Conservation (phyloP, 1,140 invertebrate genomes). For the Harpegnathos saltator region DNA sequence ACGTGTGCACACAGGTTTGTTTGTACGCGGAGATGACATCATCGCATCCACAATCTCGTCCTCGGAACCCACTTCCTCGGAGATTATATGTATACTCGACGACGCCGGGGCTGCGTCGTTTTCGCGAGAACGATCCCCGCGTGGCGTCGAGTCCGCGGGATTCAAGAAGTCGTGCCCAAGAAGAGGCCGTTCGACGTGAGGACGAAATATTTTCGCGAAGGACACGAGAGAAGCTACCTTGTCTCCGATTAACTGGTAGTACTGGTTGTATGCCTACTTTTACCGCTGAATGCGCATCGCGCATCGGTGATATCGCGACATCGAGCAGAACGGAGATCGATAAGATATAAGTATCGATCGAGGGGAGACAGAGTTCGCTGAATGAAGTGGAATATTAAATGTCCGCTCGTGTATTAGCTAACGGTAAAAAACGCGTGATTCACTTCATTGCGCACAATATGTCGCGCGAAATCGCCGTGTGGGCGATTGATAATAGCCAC, state of each 20-base stretch:
- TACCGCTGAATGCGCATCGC: not conserved
- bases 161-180: too few species aligned
- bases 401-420: not conserved
- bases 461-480: not conserved
- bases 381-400: slow-evolving; percentile 15
- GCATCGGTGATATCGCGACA: not conserved
- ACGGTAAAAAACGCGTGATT: slow-evolving; percentile 14
- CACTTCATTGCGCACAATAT: not conserved
- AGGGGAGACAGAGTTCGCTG: not conserved
- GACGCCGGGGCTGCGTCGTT: not conserved
- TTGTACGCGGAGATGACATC: slow-evolving; percentile 34
- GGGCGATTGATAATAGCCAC: not conserved
- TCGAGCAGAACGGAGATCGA: slow-evolving; percentile 3
- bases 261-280: not conserved
- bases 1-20: not conserved
- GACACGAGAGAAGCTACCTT: too few species aligned
- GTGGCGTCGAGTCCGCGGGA: not conserved
- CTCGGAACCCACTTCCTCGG: not conserved
- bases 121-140: not conserved
- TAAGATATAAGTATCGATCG: slow-evolving; percentile 40
- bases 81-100: not conserved
- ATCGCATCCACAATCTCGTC: slow-evolving; percentile 7
- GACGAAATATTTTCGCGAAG: not conserved
- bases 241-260: too few species aligned
- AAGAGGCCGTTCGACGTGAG: too few species aligned